A percentile compares a stretch with the other conserved stretches of the same genome.
Conservation (phyloP, 2,797 vertebrate genomes). For the Buphagus erythrorhynchus region DNA sequence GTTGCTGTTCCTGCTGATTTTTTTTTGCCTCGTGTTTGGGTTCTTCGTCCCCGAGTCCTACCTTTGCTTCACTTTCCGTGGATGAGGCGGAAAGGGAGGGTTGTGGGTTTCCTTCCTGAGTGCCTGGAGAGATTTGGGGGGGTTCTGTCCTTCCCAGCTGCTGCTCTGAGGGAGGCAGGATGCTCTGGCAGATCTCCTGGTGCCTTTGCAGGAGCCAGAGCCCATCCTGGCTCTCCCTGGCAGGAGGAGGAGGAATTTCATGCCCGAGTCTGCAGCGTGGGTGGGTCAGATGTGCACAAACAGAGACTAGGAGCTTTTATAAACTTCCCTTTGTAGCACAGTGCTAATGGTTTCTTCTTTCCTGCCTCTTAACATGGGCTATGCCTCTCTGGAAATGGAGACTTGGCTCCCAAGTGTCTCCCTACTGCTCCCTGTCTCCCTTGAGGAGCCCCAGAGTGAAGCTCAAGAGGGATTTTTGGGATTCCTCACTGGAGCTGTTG, state of each 20-base stretch:
- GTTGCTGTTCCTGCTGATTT: neutral
- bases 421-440: neutral
- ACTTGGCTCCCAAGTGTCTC: neutral
- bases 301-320: neutral
- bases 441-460: neutral
- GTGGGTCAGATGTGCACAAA: neutral
- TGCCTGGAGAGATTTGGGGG: neutral
- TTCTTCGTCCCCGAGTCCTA: rapidly evolving
- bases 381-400: neutral
- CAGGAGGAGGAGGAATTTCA: neutral
- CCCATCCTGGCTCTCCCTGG: neutral
- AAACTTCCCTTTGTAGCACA: neutral
- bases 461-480: neutral
- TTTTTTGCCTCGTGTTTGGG: neutral
- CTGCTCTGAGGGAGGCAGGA: neutral
- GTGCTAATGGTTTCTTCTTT: neutral
- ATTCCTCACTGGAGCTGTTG: rapidly evolving
- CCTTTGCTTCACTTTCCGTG: rapidly evolving
- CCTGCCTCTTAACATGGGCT: neutral
- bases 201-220: neutral
- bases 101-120: neutral
- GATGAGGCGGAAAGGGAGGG: neutral
- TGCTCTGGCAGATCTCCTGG: neutral
- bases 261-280: rapidly evolving
- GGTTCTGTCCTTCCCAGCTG: neutral